Base-by-base conservation (phyloP, 2,797 vertebrate species). In the Anableps anableps region DNA sequence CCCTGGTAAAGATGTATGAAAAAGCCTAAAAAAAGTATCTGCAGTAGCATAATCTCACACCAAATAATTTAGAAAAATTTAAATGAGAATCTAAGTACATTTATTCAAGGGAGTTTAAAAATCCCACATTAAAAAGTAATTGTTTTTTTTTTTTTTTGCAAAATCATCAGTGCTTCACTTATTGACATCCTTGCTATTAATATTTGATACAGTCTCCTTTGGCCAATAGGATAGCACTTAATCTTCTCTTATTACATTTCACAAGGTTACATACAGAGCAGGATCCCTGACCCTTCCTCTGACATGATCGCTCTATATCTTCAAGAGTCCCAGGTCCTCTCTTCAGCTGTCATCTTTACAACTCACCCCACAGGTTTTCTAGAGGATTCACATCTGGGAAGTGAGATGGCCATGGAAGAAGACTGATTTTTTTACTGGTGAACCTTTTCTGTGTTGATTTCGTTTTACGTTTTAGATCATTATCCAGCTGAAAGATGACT, bases 181-280 rank as follows among this genome's bases (percentile, higher is more conserved):
- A 71, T 71, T 71, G 68, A 45, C 68, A 45, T 71, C n/a, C 26
- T 16, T 71, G 68, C 14, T 71, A 71, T 45, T 29, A 45, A 71
- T 71, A 71, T 45, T 71, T 71, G 41, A 71, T 71, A 45, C 41
- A 71, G 68, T n/a, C 41, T 29, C 11, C 41, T 29, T 29, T 45
- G 68, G 5, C 68, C 26, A 71, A 47, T 17, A 71, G 68, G 26
- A 45, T 26, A 29, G 26, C 68, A 71, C 68, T 71, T 29, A 71
- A 47, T 71, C 68, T 47, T 71, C 68, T 71, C 68, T 41, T 29
- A 9, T 71, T 71, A 71, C 68, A 0, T 71, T 71, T 71, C 26
- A 71, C 68, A 71, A 53, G 75, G 43, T 48, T 36, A 71, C 13
- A 8, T 45, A 71, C 41, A 45, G 68, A 45, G 68, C 45, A 45